Evolutionary conservation across 2,113 vertebrate genomes (phyloP).

Genomic region (Nerophis lumbriciformis): DNA sequence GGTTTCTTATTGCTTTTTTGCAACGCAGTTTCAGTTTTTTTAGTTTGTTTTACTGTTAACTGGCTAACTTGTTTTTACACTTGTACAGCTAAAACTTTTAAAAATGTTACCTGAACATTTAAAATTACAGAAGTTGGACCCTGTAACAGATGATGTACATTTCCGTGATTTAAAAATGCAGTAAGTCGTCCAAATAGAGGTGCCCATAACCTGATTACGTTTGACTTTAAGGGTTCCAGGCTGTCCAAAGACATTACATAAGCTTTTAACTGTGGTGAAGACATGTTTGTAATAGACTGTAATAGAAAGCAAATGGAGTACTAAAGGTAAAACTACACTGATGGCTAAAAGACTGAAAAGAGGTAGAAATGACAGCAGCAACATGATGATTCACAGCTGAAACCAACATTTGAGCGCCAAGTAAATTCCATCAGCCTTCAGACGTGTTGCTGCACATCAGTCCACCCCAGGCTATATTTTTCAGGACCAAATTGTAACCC

Average conservation of each 20-base stretch:
- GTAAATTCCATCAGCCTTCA: slow-evolving; percentile 54
- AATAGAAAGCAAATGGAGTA: slow-evolving; percentile 5
- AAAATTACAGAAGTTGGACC: not conserved
- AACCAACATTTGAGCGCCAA: slow-evolving; percentile 24
- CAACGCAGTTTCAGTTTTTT: not conserved
- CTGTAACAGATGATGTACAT: not conserved
- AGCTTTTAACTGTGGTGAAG: too few relatives aligned
- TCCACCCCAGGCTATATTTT: slow-evolving; percentile 25
- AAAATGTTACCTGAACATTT: not conserved
- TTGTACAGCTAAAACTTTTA: not conserved
- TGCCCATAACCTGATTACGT: too few relatives aligned
- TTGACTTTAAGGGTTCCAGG: too few relatives aligned
- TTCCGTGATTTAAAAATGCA: too few relatives aligned
- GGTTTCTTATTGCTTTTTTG: too few relatives aligned
- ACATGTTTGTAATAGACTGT: not conserved
- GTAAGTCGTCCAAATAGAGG: too few relatives aligned
- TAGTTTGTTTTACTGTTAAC: not conserved
- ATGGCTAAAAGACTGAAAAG: slow-evolving; percentile 13
- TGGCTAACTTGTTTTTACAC: too few relatives aligned
- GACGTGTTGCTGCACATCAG: slow-evolving; percentile 61
- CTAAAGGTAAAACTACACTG: not conserved
- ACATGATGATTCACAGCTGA: slow-evolving; percentile 34
- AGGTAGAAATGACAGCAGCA: slow-evolving; percentile 19
- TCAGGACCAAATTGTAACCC: slow-evolving; percentile 16
- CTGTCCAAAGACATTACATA: too few relatives aligned